Conservation (phyloP, 2,113 vertebrate genomes). For the Tapirus terrestris region DNA sequence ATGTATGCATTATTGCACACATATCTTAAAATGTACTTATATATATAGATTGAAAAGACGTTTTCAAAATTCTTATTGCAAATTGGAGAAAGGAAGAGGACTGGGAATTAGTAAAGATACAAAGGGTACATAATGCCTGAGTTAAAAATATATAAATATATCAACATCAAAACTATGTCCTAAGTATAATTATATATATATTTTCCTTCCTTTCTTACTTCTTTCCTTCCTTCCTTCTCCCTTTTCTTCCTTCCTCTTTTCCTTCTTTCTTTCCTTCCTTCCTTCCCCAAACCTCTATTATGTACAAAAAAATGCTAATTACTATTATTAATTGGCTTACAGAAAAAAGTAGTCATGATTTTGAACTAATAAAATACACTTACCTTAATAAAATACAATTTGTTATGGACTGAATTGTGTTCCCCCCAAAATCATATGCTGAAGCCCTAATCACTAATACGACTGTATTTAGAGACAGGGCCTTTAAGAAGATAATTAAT, state of each 20-base stretch:
- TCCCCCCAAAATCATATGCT: neutral
- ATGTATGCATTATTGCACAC: neutral
- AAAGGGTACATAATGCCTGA: neutral
- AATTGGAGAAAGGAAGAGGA: neutral
- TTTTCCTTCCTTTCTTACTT: neutral
- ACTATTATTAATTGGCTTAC: neutral
- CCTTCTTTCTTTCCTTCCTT: neutral
- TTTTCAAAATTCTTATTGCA: neutral
- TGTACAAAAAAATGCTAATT: neutral
- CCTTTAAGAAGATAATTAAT: neutral
- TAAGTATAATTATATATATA: neutral
- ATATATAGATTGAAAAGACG: neutral
- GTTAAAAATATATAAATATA: neutral
- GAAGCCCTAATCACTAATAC: neutral
- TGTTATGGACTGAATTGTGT: neutral
- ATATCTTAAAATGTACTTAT: neutral
- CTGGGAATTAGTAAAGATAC: neutral
- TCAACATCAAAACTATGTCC: neutral
- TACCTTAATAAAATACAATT: neutral
- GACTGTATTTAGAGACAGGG: neutral
- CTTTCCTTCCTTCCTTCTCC: neutral
- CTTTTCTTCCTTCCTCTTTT: neutral
- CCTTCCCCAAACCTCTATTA: neutral
- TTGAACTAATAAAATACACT: neutral
- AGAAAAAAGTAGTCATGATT: neutral